Evolutionary conservation across 2,113 vertebrate species (phyloP), one percentile per base, ranked within the genome.

Genomic region (Anarhynchus alexandrinus): DNA sequence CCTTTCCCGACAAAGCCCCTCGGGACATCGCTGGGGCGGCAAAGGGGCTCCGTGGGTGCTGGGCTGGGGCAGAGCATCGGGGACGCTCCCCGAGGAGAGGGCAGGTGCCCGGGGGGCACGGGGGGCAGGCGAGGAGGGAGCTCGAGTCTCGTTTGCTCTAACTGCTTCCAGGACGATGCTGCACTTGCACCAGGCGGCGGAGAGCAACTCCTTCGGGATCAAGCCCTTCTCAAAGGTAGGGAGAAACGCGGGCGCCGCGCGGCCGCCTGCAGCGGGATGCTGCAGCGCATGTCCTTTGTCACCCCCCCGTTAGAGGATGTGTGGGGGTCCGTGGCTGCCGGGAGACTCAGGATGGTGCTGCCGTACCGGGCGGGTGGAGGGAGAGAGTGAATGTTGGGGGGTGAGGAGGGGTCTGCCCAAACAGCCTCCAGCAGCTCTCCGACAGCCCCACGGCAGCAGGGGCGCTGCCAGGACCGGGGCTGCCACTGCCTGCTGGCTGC

Each of bases 181-280:
- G 54, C 97, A 99, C 92, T 97, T 99, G 74, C 98, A 99, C 92
- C 99, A 99, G 59, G 71, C 96, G 74, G 88, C 98, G 2, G 99
- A 99, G 21, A 90, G 59, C 96, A 99, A 98, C 95, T 96, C 97
- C 12, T 99, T 99, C 20, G 99, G 99, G 59, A 99, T 99, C 57
- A 95, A 97, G 4, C 90, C 98, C 0, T 98, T 98, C 77, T 81
- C 97, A 0, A 99, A 99, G 99, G 99, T 99, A 97, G 78, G 97
- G 71, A 84, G 12, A 54, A 27, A 10, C 0, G 21, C 69, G 2
- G 6, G 29, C 8, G 6, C 16, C 47, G 7, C 0, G 18, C 64
- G 2, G 6, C 26, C 10, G 6, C 16, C 52, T 27, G 38, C 4
- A 12, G 23, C 0, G 11, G 67, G 80, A 2, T 13, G 47, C 13